Percentiles rank a stretch among this genome's conserved stretches.
Conservation (phyloP, 2,888 invertebrate species). For the Dinocampus coccinellae region DNA sequence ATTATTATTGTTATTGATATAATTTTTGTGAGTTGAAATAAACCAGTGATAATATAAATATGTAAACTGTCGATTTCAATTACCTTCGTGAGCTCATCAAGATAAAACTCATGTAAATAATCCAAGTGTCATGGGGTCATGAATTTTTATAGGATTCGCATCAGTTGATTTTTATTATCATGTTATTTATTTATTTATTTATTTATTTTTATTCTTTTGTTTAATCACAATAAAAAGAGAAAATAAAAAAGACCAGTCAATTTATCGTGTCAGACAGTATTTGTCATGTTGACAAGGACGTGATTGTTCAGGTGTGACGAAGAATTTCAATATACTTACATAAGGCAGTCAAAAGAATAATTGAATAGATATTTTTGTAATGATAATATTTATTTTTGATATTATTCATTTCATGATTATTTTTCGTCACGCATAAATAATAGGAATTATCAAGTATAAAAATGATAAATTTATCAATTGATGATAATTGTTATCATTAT, state of each 20-base stretch:
- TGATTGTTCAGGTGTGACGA: conserved; percentile 49
- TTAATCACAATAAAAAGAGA: neutral
- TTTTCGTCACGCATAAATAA: conserved; percentile 1
- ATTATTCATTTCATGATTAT: conserved; percentile 9
- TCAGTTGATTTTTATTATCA: conserved; percentile 3
- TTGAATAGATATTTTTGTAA: neutral
- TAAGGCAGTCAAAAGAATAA: neutral
- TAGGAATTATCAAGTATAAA: neutral
- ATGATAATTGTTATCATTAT: neutral
- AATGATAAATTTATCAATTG: neutral
- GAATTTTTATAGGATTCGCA: neutral
- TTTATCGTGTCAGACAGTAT: conserved; percentile 41
- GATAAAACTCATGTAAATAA: neutral
- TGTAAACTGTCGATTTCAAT: neutral
- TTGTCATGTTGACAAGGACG: conserved; percentile 50
- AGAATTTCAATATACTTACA: conserved; percentile 43
- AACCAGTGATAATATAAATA: neutral
- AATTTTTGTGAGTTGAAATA: neutral
- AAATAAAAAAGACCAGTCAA: conserved; percentile 41
- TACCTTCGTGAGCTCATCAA: neutral
- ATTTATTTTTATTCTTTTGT: neutral
- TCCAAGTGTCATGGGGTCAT: neutral
- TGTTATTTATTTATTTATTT: neutral
- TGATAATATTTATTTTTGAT: neutral
- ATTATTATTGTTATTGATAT: too few species aligned